These are phyloP conservation scores for Pseudomyrmex gracilis DNA, from an alignment of 1,140 invertebrate genomes.

Conservation along the genomic window DNA sequence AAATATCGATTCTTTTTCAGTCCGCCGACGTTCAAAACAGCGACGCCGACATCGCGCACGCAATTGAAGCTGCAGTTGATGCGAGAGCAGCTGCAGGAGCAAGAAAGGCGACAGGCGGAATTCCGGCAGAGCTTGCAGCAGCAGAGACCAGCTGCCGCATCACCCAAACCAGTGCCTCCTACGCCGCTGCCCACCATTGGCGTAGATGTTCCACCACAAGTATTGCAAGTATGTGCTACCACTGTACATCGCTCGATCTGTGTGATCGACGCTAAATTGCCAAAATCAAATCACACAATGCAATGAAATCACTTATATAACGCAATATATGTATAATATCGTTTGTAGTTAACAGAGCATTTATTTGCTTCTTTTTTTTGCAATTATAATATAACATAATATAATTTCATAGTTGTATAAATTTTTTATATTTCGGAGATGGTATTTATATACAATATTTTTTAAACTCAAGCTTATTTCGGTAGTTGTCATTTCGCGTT, in stretches of 20 bases:
- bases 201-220: slow-evolving; percentile 92
- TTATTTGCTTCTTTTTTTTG: too few relatives aligned
- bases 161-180: slow-evolving; percentile 85
- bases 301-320: slow-evolving; percentile 1
- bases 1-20: slow-evolving; percentile 86
- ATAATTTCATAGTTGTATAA: neutral
- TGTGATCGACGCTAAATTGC: slow-evolving; percentile 25
- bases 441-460: too few relatives aligned
- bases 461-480: too few relatives aligned
- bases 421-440: neutral
- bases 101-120: slow-evolving; percentile 87
- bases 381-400: neutral
- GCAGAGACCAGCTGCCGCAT: slow-evolving; percentile 85
- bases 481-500: too few relatives aligned
- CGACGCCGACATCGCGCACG: slow-evolving; percentile 92
- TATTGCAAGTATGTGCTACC: slow-evolving; percentile 89
- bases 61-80: slow-evolving; percentile 95
- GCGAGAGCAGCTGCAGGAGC: slow-evolving; percentile 92
- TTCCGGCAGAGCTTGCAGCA: slow-evolving; percentile 86
- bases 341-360: neutral
- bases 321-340: neutral
- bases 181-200: slow-evolving; percentile 87
- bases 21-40: slow-evolving; percentile 92
- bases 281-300: slow-evolving; percentile 4
- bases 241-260: slow-evolving; percentile 11